These are phyloP conservation scores for Platygyra sinensis DNA, from an alignment of 64 coral and sea anemone genomes.

Conservation along the genomic window DNA sequence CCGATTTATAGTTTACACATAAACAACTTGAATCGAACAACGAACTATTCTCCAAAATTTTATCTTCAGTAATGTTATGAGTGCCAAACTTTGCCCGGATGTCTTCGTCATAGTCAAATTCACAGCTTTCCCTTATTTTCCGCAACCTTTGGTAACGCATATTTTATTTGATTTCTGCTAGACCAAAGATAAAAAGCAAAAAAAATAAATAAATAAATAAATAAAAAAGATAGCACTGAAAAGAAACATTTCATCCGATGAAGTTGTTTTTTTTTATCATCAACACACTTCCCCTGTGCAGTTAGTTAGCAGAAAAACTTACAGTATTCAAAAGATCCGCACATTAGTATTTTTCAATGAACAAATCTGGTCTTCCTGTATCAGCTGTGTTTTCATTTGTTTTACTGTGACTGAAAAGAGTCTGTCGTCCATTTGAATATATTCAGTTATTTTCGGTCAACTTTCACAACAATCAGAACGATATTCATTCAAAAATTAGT, in stretches of 20 bases:
- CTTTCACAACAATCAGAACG: too few species aligned
- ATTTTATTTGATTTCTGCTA: neutral
- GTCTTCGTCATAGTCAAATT: neutral
- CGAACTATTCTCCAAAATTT: neutral
- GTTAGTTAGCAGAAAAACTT: neutral
- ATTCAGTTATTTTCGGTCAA: neutral
- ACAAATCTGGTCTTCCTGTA: neutral
- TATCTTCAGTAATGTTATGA: neutral
- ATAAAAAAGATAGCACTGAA: neutral
- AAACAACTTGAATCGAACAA: neutral
- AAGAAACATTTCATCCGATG: neutral
- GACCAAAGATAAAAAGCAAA: neutral
- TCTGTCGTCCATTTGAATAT: neutral
- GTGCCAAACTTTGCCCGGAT: neutral
- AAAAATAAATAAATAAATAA: too few species aligned
- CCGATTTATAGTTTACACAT: neutral
- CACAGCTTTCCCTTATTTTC: neutral
- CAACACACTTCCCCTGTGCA: neutral
- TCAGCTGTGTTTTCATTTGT: conserved; percentile 11
- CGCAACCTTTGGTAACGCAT: neutral
- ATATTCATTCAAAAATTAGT: too few species aligned
- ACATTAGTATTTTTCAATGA: neutral
- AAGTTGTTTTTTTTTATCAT: too few species aligned
- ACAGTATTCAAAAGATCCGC: neutral
- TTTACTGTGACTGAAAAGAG: neutral